These are phyloP conservation scores for Parthenolecanium corni DNA, from an alignment of 2,888 invertebrate genomes.

Conservation along the genomic window DNA sequence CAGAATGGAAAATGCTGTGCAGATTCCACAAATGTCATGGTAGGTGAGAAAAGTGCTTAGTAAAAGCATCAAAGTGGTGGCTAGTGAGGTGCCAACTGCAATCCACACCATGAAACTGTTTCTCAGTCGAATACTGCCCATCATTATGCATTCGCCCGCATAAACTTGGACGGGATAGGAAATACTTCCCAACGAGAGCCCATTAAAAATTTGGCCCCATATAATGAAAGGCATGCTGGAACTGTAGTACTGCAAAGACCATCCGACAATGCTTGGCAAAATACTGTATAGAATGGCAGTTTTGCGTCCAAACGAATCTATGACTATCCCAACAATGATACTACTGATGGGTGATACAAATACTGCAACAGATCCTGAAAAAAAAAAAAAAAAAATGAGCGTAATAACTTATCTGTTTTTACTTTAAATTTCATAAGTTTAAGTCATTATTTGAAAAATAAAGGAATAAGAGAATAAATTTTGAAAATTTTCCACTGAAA, in stretches of 20 bases:
- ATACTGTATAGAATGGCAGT: conserved; percentile 42
- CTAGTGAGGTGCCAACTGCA: conserved; percentile 43
- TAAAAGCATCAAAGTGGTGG: conserved; percentile 44
- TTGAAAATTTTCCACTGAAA: too few species aligned
- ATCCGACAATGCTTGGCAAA: conserved; percentile 43
- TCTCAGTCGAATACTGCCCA: conserved; percentile 36
- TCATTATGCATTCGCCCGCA: conserved; percentile 41
- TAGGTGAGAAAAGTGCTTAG: conserved; percentile 43
- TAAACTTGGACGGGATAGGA: conserved; percentile 47
- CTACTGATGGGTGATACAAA: conserved; percentile 47
- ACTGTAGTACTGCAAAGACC: conserved; percentile 39
- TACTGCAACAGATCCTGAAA: not conserved
- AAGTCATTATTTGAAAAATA: too few species aligned
- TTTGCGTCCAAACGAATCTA: conserved; percentile 45
- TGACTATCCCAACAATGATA: conserved; percentile 42
- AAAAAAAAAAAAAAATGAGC: too few species aligned
- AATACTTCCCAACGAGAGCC: conserved; percentile 40
- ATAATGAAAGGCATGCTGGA: conserved; percentile 29
- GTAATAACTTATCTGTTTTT: too few species aligned
- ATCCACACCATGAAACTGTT: conserved; percentile 47
- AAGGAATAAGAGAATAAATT: too few species aligned
- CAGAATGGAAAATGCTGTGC: conserved; percentile 41
- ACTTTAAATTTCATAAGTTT: too few species aligned
- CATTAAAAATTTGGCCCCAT: conserved; percentile 38
- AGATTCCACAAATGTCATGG: conserved; percentile 32